These are phyloP conservation scores for Nannoperca obscura DNA, from an alignment of 2,797 vertebrate genomes.

Conservation along the genomic window DNA sequence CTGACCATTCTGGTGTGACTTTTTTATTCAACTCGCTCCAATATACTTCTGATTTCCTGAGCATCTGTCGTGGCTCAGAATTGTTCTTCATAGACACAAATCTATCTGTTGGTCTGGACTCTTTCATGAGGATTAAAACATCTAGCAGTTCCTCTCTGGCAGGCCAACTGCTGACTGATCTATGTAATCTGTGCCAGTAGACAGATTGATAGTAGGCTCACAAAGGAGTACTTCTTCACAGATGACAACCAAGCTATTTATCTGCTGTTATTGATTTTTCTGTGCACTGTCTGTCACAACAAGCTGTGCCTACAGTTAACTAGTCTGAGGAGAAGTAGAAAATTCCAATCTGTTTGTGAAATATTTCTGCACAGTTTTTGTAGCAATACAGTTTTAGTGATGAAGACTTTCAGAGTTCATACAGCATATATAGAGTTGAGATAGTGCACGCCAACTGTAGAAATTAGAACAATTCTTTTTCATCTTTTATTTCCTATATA, in stretches of 20 bases:
- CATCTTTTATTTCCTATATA: background rate
- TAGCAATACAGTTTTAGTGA: background rate
- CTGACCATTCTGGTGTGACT: constrained; percentile 6
- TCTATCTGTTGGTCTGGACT: constrained; percentile 48
- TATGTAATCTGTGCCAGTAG: constrained; percentile 41
- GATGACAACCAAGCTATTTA: constrained; percentile 56
- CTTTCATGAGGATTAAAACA: constrained; percentile 44
- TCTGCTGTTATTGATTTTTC: constrained; percentile 65
- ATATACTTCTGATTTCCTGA: constrained; percentile 7
- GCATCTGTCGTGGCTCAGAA: constrained; percentile 25
- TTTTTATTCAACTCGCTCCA: constrained; percentile 1
- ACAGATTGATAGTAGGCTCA: constrained; percentile 64
- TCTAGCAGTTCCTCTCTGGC: constrained; percentile 44
- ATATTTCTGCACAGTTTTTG: background rate
- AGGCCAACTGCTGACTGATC: constrained; percentile 57
- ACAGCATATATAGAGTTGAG: background rate
- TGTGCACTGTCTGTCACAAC: constrained; percentile 52
- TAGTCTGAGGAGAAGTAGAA: constrained; percentile 1
- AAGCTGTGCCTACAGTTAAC: constrained; percentile 57
- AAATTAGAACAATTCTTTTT: background rate
- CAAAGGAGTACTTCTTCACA: constrained; percentile 56
- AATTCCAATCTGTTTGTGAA: constrained; percentile 10
- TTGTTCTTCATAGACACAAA: background rate
- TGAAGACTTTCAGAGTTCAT: background rate
- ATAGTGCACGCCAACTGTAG: background rate